Conservation (phyloP, 2,888 invertebrate species). For the Spilosoma lubricipeda region DNA sequence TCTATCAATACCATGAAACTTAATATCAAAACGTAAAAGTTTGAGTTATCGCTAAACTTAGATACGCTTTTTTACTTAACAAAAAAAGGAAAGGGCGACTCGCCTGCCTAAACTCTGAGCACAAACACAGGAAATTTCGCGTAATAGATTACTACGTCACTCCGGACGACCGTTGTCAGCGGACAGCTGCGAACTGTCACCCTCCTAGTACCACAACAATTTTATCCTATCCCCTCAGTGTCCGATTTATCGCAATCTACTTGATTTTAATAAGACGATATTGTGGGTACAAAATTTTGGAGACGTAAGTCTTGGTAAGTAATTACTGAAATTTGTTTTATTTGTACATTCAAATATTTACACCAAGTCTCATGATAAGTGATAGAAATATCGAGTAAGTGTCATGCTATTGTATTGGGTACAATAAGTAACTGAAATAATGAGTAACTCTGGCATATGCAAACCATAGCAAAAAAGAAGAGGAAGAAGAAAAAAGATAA, state of each 20-base stretch:
- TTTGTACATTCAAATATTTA: background rate
- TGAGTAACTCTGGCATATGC: background rate
- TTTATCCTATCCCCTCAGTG: slow-evolving; percentile 49
- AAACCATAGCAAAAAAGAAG: background rate
- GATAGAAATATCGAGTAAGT: background rate
- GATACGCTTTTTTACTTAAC: slow-evolving; percentile 40
- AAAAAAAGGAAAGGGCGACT: slow-evolving; percentile 48
- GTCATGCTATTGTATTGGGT: background rate
- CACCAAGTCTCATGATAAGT: background rate
- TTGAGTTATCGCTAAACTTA: slow-evolving; percentile 36
- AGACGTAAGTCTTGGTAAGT: background rate
- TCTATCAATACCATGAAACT: background rate
- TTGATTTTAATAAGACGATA: slow-evolving; percentile 52
- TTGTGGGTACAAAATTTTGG: slow-evolving; percentile 6
- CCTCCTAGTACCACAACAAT: slow-evolving; percentile 55
- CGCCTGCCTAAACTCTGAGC: slow-evolving; percentile 40
- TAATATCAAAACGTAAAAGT: slow-evolving; percentile 6
- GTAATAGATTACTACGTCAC: slow-evolving; percentile 77
- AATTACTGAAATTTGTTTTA: too few species aligned
- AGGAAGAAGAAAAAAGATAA: background rate
- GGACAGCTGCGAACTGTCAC: slow-evolving; percentile 68
- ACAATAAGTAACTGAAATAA: background rate
- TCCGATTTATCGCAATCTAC: slow-evolving; percentile 52
- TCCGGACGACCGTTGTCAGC: slow-evolving; percentile 70
- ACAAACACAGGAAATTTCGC: slow-evolving; percentile 50